Evolutionary conservation across 1,140 invertebrate species (phyloP).

Genomic region (Druon quercuslanigerum): DNA sequence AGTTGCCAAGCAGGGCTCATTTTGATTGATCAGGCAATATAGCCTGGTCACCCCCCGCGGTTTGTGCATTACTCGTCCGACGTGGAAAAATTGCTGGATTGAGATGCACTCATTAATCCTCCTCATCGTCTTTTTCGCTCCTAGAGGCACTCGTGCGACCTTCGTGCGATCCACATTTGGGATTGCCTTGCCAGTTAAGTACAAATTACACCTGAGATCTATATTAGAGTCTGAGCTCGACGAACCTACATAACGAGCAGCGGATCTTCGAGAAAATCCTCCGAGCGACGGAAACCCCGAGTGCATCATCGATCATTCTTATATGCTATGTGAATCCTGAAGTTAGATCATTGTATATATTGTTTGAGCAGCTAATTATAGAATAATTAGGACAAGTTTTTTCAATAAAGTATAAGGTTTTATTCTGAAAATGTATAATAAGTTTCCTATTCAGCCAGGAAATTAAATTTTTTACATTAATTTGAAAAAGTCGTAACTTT

Average conservation of each 20-base stretch:
- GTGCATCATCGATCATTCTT: constrained; percentile 6
- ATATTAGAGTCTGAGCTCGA: constrained; percentile 44
- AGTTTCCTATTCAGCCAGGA: no score
- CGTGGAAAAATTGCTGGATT: constrained; percentile 74
- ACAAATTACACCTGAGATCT: constrained; percentile 57
- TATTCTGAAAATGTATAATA: no score
- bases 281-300: not conserved
- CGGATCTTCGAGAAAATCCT: constrained; percentile 1
- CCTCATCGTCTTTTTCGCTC: constrained; percentile 55
- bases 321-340: not conserved
- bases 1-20: constrained; percentile 63
- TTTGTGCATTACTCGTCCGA: constrained; percentile 71
- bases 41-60: constrained; percentile 71
- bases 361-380: no score
- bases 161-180: constrained; percentile 46
- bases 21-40: constrained; percentile 76
- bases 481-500: no score
- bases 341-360: not conserved
- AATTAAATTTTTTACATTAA: no score
- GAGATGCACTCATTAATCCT: constrained; percentile 76
- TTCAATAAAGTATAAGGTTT: no score
- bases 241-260: constrained; percentile 11
- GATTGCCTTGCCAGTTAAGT: constrained; percentile 50
- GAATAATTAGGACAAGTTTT: no score
- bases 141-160: constrained; percentile 45